These are phyloP conservation scores for Branchinecta lynchi DNA, from an alignment of 1,140 invertebrate genomes.

Conservation along the genomic window DNA sequence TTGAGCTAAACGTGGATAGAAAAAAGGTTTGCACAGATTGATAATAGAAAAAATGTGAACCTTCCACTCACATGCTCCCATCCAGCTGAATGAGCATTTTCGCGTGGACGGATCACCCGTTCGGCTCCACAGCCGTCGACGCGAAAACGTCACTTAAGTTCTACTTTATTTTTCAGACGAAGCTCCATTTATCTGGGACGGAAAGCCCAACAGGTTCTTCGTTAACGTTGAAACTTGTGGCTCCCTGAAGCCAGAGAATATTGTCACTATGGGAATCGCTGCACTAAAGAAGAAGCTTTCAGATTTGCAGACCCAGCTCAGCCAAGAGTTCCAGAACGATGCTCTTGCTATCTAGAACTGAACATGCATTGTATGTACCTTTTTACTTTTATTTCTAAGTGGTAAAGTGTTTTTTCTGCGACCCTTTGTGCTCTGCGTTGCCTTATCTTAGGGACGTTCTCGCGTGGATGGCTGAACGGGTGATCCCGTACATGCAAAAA, in stretches of 20 bases:
- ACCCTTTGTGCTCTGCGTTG: too few species aligned
- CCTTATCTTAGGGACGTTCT: too few species aligned
- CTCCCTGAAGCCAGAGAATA: constrained; percentile 87
- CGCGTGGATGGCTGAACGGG: too few species aligned
- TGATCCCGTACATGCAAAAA: too few species aligned
- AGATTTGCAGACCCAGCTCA: constrained; percentile 82
- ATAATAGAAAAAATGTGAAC: too few species aligned
- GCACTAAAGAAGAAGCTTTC: constrained; percentile 89
- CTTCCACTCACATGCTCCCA: too few species aligned
- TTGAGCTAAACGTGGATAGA: too few species aligned
- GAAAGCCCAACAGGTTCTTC: constrained; percentile 93
- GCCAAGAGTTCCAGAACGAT: constrained; percentile 68
- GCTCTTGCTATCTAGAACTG: constrained; percentile 25
- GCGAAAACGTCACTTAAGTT: constrained; percentile 16
- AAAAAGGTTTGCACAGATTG: too few species aligned
- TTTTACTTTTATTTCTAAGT: too few species aligned
- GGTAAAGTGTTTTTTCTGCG: too few species aligned
- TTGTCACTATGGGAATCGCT: constrained; percentile 83
- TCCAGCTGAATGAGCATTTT: too few species aligned
- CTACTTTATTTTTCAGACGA: constrained; percentile 45
- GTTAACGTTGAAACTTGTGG: constrained; percentile 93
- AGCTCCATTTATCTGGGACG: constrained; percentile 79
- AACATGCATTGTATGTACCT: neutral
- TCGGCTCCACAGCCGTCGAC: constrained; percentile 13
- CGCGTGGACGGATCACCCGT: constrained; percentile 4